A percentile compares a stretch with the other conserved stretches of the same genome.
phyloP scores from a whole-genome alignment of 2,113 vertebrate species.

The Pterocles orientalis region DNA sequence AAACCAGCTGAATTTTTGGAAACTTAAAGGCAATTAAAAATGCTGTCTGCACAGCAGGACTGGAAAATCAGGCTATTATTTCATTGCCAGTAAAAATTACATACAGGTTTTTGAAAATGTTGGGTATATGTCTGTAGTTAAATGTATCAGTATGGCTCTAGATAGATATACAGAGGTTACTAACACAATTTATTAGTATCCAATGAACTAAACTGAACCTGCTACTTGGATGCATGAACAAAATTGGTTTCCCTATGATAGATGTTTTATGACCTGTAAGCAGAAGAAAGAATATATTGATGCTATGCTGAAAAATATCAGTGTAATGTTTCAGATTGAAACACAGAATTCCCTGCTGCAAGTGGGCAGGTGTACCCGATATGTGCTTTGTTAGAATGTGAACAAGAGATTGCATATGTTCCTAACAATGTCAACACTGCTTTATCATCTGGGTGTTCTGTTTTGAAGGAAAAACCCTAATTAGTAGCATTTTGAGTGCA shows the following conservation, averaged over 20 bases:
- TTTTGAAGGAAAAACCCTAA: neutral
- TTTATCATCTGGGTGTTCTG: neutral
- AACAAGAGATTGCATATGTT: neutral
- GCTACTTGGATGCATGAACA: neutral
- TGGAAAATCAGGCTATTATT: neutral
- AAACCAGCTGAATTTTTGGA: neutral
- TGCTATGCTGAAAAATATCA: neutral
- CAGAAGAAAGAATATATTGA: neutral
- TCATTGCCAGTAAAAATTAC: neutral
- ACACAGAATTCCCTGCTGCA: neutral
- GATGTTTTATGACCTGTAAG: neutral
- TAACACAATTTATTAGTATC: neutral
- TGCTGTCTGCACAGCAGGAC: neutral
- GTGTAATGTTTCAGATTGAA: neutral
- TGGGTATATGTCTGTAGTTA: neutral
- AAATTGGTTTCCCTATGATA: neutral
- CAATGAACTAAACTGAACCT: neutral
- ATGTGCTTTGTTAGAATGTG: neutral
- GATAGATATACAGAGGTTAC: neutral
- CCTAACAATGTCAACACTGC: neutral
- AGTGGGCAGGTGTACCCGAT: neutral
- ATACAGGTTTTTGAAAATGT: neutral
- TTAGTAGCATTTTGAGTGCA: neutral
- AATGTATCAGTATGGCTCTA: neutral
- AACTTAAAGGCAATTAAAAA: neutral